Percentiles rank a stretch among this genome's conserved stretches.
Conservation (phyloP, 2,888 invertebrate species). For the Temnothorax ravouxi region DNA sequence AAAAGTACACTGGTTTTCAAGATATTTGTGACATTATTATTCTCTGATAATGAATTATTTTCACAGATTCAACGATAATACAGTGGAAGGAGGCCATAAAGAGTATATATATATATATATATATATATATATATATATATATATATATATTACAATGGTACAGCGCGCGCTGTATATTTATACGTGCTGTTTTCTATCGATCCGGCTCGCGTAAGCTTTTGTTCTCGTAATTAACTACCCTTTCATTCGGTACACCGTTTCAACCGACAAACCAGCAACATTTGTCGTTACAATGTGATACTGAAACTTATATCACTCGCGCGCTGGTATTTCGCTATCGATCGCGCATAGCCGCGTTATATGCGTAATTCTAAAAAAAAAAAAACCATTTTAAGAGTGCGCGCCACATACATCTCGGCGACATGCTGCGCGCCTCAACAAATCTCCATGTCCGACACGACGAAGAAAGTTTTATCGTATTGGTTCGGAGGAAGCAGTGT, state of each 20-base stretch:
- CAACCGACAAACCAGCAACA: slow-evolving; percentile 30
- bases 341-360: slow-evolving; percentile 36
- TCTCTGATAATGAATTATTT: slow-evolving; percentile 22
- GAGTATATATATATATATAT: background rate
- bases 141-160: background rate
- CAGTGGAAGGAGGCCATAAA: slow-evolving; percentile 11
- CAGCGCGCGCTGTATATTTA: slow-evolving; percentile 50
- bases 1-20: background rate
- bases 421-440: slow-evolving; percentile 34
- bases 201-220: slow-evolving; percentile 67
- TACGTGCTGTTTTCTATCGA: slow-evolving; percentile 65
- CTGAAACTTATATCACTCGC: slow-evolving; percentile 28
- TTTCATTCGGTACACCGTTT: slow-evolving; percentile 42
- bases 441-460: slow-evolving; percentile 44
- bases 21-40: slow-evolving; percentile 4
- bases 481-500: slow-evolving; percentile 48
- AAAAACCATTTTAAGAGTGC: slow-evolving; percentile 31
- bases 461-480: slow-evolving; percentile 48
- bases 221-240: slow-evolving; percentile 74
- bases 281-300: slow-evolving; percentile 49
- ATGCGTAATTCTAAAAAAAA: slow-evolving; percentile 20
- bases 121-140: no score
- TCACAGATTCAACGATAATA: slow-evolving; percentile 21
- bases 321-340: slow-evolving; percentile 34
- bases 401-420: slow-evolving; percentile 28